phyloP scores from a whole-genome alignment of 2,113 vertebrate genomes.

The Leptobrachium ailaonicum region DNA sequence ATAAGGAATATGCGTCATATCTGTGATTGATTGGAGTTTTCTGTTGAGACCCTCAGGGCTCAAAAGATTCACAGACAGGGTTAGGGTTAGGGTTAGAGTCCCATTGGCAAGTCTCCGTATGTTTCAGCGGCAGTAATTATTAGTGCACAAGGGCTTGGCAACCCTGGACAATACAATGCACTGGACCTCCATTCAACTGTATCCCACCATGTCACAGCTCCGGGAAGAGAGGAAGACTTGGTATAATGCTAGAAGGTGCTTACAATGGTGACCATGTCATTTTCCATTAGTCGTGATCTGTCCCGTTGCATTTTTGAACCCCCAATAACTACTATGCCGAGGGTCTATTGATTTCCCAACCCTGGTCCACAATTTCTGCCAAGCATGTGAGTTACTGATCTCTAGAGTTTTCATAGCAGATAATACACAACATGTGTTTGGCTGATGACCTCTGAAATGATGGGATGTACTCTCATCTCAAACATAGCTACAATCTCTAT shows the following conservation, averaged over 20 bases:
- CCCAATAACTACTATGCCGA: neutral
- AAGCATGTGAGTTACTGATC: neutral
- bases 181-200: too few relatives aligned
- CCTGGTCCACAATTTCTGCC: neutral
- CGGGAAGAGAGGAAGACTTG: too few relatives aligned
- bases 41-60: too few relatives aligned
- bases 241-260: neutral
- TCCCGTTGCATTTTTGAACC: neutral
- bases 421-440: constrained; percentile 28
- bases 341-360: neutral
- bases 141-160: too few relatives aligned
- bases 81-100: too few relatives aligned
- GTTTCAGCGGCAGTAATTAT: too few relatives aligned
- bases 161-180: too few relatives aligned
- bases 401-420: constrained; percentile 14
- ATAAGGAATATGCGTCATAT: too few relatives aligned
- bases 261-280: constrained; percentile 12
- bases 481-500: neutral
- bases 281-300: neutral
- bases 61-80: too few relatives aligned
- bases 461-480: neutral
- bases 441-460: constrained; percentile 35
- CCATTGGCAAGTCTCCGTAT: too few relatives aligned
- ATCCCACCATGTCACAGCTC: too few relatives aligned
- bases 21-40: too few relatives aligned